These are phyloP conservation scores for Streptopelia turtur DNA, from an alignment of 2,797 vertebrate genomes.

Conservation along the genomic window DNA sequence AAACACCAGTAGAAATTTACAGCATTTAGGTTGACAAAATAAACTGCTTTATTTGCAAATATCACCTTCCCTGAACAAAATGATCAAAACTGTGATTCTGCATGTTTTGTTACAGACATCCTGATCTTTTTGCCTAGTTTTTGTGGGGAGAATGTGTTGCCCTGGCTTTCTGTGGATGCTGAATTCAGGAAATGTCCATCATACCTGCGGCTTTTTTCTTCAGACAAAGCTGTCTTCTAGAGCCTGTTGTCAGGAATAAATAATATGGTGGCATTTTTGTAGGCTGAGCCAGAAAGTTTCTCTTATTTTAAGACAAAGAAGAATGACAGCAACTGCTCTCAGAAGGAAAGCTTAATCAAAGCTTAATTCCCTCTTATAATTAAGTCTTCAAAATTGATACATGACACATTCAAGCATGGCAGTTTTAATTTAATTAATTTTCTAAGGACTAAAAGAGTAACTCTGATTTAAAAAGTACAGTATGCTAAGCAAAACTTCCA, in stretches of 20 bases:
- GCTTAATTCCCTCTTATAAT: constrained; percentile 61
- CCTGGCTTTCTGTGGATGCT: neutral
- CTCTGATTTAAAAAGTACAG: neutral
- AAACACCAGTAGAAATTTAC: neutral
- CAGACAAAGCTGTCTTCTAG: neutral
- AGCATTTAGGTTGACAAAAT: neutral
- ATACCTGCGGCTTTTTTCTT: neutral
- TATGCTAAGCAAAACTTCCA: neutral
- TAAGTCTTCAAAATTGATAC: constrained; percentile 65
- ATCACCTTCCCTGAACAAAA: neutral
- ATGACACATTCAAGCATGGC: constrained; percentile 39
- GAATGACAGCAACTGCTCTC: constrained; percentile 31
- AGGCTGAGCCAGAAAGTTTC: neutral
- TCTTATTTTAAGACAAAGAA: constrained; percentile 44
- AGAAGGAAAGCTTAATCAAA: constrained; percentile 65
- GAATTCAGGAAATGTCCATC: neutral
- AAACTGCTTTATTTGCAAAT: neutral
- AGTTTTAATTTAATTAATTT: constrained; percentile 67
- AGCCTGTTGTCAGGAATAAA: constrained; percentile 7
- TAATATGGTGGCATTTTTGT: neutral
- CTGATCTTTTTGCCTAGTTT: neutral
- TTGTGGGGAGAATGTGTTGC: neutral
- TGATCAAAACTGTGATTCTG: neutral
- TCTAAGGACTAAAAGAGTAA: neutral
- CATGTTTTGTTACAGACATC: neutral